Evolutionary conservation across 2,888 invertebrate genomes (phyloP), one percentile per base, ranked within the genome.

Genomic region (Encarsia formosa): DNA sequence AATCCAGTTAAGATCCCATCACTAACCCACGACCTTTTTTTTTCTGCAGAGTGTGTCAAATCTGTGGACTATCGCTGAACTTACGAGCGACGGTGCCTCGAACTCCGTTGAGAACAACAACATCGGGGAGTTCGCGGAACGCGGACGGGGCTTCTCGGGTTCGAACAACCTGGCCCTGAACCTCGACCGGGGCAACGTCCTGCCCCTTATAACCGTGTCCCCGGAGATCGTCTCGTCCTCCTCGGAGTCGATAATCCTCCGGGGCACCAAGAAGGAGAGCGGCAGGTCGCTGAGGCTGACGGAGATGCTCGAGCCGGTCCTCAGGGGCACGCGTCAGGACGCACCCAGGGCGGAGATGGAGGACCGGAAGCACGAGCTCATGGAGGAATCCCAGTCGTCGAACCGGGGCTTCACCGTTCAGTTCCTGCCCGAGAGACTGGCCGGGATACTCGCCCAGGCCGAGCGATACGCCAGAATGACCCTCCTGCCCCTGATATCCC

Each of bases 391-490:
- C 0, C 49, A 65, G 5, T 56, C 64, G 0, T 59, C 67, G 42
- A n/a, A n/a, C n/a, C 61, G 76, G 66, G 59, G 73, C 52, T 65
- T 74, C 64, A 88, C 86, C 1, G 87, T 91, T 0, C 91, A 91
- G 69, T 82, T 88, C 65, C 75, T 91, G 37, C 91, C 91, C 0
- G 85, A 88, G 58, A 78, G 88, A 26, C 73, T 91, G 2, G 88
- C 88, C 1, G 85, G 86, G 4, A 83, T 91, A 71, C 81, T 91
- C 40, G 86, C 89, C 32, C 83, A 88, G 61, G 91, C 90, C 0
- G 91, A 91, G 66, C 79, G 84, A 42, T 90, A 90, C 69, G 88
- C 90, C 0, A 78, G 88, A 46, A 86, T 88, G 68, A 88, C 87
- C 0, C 76, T 89, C 2, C 70, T 88, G 46, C 88, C 88, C 0